Evolutionary conservation across 2,888 invertebrate genomes (phyloP), one percentile per base, ranked within the genome.

Genomic region (Chrysodeixis includens): DNA sequence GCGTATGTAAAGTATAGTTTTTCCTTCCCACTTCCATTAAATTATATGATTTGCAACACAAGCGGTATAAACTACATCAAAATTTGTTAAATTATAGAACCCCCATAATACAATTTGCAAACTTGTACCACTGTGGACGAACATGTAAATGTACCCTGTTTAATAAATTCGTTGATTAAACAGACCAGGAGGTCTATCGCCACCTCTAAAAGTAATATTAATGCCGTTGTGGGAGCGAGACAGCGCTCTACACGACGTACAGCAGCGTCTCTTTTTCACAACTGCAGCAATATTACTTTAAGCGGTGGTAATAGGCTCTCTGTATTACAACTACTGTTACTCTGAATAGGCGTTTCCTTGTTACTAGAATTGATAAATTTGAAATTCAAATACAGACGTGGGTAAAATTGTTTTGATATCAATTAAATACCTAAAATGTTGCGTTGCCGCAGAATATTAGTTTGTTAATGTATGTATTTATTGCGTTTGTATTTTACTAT

Each of bases 361-460:
- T 54, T 49, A 49, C 53, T 68, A 62, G 30, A 46, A 62, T 54
- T 56, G 46, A 49, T 49, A 35, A 6, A n/a, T 53, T 67, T 61
- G 56, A 61, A 53, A 62, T 69, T 62, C 30, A 40, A 68, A 60
- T 53, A 30, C 12, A 20, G 32, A 62, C 56, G 44, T 12, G 22
- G 10, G 20, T 44, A 10, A 49, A 49, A 49, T 20, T 10, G 46
- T 20, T 20, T 20, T 10, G 46, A 49, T 20, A 49, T 10, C 18
- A 49, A 49, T 49, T 49, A 49, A 20, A 46, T 46, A 20, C 9
- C 10, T 49, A 20, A 49, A 49, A 2, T 49, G 46, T 20, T 49
- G 9, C 46, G 10, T 49, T 49, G 10, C 9, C 9, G 46, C 1
- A 10, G 46, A 46, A 10, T 9, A 46, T 18, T 46, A 46, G 4